Evolutionary conservation across 2,113 vertebrate genomes (phyloP).

Genomic region (Actenoides hombroni): DNA sequence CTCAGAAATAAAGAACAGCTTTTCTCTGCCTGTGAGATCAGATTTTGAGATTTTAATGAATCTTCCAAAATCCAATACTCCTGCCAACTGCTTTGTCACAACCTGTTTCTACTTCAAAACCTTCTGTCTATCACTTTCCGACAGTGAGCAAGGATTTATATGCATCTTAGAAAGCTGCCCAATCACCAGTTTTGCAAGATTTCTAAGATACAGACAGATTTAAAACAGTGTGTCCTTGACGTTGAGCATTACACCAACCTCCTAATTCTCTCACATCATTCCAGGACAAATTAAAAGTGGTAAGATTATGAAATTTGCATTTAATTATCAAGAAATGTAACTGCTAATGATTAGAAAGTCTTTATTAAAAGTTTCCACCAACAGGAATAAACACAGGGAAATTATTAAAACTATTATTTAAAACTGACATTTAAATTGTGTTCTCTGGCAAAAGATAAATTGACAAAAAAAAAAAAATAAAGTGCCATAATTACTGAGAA

Average conservation of each 20-base stretch:
- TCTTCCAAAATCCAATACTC: not conserved
- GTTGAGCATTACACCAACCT: slow-evolving; percentile 33
- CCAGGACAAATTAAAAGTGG: slow-evolving; percentile 51
- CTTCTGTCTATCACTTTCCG: slow-evolving; percentile 37
- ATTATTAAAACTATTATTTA: slow-evolving; percentile 66
- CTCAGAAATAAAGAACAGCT: slow-evolving; percentile 11
- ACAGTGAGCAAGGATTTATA: slow-evolving; percentile 53
- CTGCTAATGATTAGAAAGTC: slow-evolving; percentile 56
- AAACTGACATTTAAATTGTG: slow-evolving; percentile 65
- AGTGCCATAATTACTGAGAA: slow-evolving; percentile 56
- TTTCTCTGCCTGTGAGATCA: slow-evolving; percentile 8
- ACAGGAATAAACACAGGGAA: slow-evolving; percentile 11
- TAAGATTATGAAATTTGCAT: slow-evolving; percentile 59
- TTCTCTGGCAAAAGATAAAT: slow-evolving; percentile 55
- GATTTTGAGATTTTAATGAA: slow-evolving; percentile 19
- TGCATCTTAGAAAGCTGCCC: slow-evolving; percentile 45
- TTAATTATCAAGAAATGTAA: slow-evolving; percentile 68
- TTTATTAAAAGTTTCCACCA: slow-evolving; percentile 50
- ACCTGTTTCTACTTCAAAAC: slow-evolving; percentile 49
- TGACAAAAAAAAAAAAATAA: slow-evolving; percentile 44
- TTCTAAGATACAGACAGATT: slow-evolving; percentile 39
- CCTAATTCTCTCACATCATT: slow-evolving; percentile 31
- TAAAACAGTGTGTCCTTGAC: slow-evolving; percentile 46
- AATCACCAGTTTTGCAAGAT: slow-evolving; percentile 48
- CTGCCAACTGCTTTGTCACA: slow-evolving; percentile 36